Conservation (phyloP, 2,888 invertebrate species). For the Drosophila falleni region DNA sequence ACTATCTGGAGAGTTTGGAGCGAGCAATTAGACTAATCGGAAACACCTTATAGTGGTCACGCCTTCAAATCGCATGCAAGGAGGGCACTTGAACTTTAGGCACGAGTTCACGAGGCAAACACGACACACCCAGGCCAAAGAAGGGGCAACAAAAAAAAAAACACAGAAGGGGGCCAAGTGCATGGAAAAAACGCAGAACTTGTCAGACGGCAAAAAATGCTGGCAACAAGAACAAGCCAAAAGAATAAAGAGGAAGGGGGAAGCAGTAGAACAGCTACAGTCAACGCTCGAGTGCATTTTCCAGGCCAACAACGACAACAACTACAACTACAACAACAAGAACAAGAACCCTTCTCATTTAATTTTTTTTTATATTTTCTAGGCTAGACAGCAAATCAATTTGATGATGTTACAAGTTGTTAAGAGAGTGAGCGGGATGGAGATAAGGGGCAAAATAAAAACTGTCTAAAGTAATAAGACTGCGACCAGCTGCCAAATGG, state of each 20-base stretch:
- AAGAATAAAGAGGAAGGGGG: conserved; percentile 21
- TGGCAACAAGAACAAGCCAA: conserved; percentile 13
- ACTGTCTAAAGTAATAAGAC: conserved; percentile 20
- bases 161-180: conserved; percentile 46
- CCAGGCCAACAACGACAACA: conserved; percentile 67
- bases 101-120: conserved; percentile 38
- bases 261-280: conserved; percentile 58
- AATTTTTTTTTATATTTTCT: conserved; percentile 27
- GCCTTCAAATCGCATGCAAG: conserved; percentile 59
- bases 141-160: conserved; percentile 5
- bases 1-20: conserved; percentile 4
- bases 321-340: conserved; percentile 27
- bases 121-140: conserved; percentile 54
- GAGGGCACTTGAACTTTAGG: conserved; percentile 62
- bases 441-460: background rate
- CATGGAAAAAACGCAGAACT: conserved; percentile 67
- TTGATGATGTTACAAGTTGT: conserved; percentile 65
- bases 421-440: conserved; percentile 14
- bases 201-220: conserved; percentile 70
- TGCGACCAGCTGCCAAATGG: conserved; percentile 60
- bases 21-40: conserved; percentile 56
- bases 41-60: conserved; percentile 43
- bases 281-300: conserved; percentile 79
- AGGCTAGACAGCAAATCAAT: conserved; percentile 63
- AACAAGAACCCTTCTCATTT: conserved; percentile 51